phyloP scores from a whole-genome alignment of 1,140 invertebrate species.

The Pseudobourletiella spinata region DNA sequence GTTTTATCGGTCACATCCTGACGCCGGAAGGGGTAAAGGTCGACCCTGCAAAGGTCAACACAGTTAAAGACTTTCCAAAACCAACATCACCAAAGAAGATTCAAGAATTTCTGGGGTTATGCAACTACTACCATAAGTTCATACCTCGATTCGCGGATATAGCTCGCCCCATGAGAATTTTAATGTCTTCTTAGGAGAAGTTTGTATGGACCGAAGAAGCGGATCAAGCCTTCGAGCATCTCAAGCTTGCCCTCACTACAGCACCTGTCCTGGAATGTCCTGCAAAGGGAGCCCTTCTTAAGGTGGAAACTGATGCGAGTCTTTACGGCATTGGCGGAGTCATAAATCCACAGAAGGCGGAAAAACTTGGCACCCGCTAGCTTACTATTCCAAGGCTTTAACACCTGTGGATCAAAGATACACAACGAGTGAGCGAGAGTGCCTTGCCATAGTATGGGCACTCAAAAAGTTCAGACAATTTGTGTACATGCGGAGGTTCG shows the following conservation, averaged over 20 bases:
- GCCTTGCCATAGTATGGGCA: conserved; percentile 40
- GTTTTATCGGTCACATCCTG: conserved; percentile 39
- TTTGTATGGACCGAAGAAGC: conserved; percentile 40
- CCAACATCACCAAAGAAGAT: conserved; percentile 30
- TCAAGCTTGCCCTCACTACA: conserved; percentile 38
- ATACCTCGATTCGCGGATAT: conserved; percentile 35
- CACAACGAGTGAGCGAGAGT: conserved; percentile 41
- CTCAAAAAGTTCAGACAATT: conserved; percentile 40
- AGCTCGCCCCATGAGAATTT: conserved; percentile 20
- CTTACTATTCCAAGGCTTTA: neutral
- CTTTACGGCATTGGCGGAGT: conserved; percentile 37
- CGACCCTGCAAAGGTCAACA: conserved; percentile 37
- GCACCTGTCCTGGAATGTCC: conserved; percentile 36
- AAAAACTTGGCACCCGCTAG: conserved; percentile 11
- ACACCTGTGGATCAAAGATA: neutral
- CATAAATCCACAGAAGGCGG: conserved; percentile 28
- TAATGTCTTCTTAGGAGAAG: conserved; percentile 37
- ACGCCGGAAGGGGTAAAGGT: conserved; percentile 37
- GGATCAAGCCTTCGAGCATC: conserved; percentile 38
- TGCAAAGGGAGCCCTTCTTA: conserved; percentile 13
- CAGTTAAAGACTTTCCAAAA: conserved; percentile 30
- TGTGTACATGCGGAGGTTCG: conserved; percentile 38
- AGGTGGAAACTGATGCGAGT: conserved; percentile 34
- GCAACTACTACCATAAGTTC: conserved; percentile 39
- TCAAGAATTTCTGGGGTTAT: neutral